Base-by-base conservation (phyloP, 2,113 vertebrate species). In the Fulmarus glacialis region DNA sequence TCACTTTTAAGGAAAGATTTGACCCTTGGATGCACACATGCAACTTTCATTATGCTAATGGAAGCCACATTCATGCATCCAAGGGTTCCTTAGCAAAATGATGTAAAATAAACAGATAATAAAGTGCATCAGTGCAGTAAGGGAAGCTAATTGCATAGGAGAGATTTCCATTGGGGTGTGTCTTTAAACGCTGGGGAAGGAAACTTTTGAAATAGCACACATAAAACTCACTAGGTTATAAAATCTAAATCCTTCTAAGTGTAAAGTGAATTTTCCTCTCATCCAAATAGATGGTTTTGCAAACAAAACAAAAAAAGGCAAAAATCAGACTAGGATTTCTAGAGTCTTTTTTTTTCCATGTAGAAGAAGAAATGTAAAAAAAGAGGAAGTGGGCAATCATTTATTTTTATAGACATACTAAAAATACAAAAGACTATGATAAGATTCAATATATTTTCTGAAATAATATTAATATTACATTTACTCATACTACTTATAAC, bases 81-180 rank as follows among this genome's bases (percentile, higher is more conserved):
- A 90, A 94, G 27, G 55, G 63, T 92, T 96, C 70, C 83, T 86
- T 64, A 93, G 42, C 13, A 79, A 94, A 93, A 63, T 68, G 22
- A 73, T 90, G 62, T 66, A 91, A 96, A 95, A 95, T 95, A 95
- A 97, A 95, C 93, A 91, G 87, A 95, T 87, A 95, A 82, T 95
- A 84, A 93, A 94, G 56, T 87, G 66, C 73, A 92, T 91, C 81
- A 93, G 67, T 77, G 55, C 32, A 89, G 45, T 82, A 50, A 94
- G 29, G 40, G 72, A 90, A 78, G 53, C 26, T 96, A 96, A 91
- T 77, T 88, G 8, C 53, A 73, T 64, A 73, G 38, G 55, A 68
- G 52, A 19, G 55, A 79, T 82, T 91, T 95, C 67, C 32, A 73
- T 0, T 48, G 43, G 72, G n/a, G 11, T 64, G 23, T 53, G 34